Evolutionary conservation across 1,140 invertebrate genomes (phyloP), one percentile per base, ranked within the genome.

Genomic region (Spodoptera frugiperda): DNA sequence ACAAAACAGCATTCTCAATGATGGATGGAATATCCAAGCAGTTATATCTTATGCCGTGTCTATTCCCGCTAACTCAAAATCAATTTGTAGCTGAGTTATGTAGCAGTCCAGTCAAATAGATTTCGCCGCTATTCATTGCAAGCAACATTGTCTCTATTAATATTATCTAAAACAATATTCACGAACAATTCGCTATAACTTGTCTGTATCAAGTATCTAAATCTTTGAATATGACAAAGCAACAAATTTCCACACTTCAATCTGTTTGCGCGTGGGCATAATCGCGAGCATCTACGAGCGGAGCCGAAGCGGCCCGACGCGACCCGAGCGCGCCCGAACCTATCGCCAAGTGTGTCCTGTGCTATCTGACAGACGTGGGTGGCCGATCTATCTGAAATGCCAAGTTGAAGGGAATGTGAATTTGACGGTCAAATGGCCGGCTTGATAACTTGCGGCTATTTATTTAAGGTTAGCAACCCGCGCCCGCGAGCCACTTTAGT

Each of bases 201-300:
- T 73, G 44, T 73, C 17, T 55, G 59, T 75, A 75, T 75, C 72
- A 30, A 63, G 25, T 75, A 75, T 75, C 72, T 65, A 75, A 75
- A 75, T 75, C 72, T 75, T n/a, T 65, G 72, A 63, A 78, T 78
- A 75, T 78, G 77, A 78, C 71, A 78, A 78, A 74, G 77, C 53
- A 63, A 74, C 77, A 75, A 78, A 75, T 75, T 75, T 75, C 71
- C 71, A 75, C 71, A 70, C 72, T 75, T 65, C 77, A 57, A 78
- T 75, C 77, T 75, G 63, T 48, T 17, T 61, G 71, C 77, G 77
- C 65, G 77, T 75, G 61, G 72, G 72, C 72, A 78, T 33, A 75
- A 78, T 75, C 72, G 53, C 77, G 61, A 44, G 21, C 63, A 75
- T 75, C 72, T 63, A 67, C 77, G 72, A 75, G 71, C 65, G 15